Base-by-base conservation (phyloP, 2,113 vertebrate genomes). In the Heliornis fulica region DNA sequence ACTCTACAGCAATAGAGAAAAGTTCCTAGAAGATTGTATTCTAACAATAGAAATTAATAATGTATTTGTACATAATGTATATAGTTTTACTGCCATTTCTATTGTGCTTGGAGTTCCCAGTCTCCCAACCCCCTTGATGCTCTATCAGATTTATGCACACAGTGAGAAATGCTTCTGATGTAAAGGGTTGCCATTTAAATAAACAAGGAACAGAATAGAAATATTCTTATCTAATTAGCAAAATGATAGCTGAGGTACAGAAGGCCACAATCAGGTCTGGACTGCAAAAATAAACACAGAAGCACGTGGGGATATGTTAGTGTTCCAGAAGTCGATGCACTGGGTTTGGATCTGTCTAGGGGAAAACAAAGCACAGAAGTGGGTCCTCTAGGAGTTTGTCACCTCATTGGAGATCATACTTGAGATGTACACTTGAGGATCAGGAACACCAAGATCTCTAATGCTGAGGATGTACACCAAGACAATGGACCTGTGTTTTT, bases 161-260 rank as follows among this genome's bases (percentile, higher is more conserved):
- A n/a, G 38, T 10, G 45, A 91, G 31, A 28, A 57, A 79, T 50
- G 36, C 31, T 89, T 88, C 83, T 96, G 94, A 94, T 77, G 83
- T 93, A 92, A 88, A 90, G 50, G 59, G 29, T 3, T 94, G 94
- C 63, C 86, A 86, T 90, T 94, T 94, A 86, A 88, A 83, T 77
- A 86, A 92, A 90, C 20, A 72, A 69, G 41, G 15, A 20, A 50
- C 12, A 41, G 71, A 92, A 88, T 68, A 90, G 88, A 93, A 90
- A 63, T 80, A 50, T 61, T 74, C 59, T 83, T 76, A 80, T 75
- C 60, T 84, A 0, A 0, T 63, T 50, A 90, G 68, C 63, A 93
- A 79, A 93, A 54, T 41, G 68, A 77, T 40, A 86, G 41, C 32
- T 65, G 41, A 80, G 75, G 36, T 76, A 69, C 40, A 54, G 69